Percentiles rank a stretch among this genome's conserved stretches.
Conservation (phyloP, 2,113 vertebrate genomes). For the Orcinus orca region DNA sequence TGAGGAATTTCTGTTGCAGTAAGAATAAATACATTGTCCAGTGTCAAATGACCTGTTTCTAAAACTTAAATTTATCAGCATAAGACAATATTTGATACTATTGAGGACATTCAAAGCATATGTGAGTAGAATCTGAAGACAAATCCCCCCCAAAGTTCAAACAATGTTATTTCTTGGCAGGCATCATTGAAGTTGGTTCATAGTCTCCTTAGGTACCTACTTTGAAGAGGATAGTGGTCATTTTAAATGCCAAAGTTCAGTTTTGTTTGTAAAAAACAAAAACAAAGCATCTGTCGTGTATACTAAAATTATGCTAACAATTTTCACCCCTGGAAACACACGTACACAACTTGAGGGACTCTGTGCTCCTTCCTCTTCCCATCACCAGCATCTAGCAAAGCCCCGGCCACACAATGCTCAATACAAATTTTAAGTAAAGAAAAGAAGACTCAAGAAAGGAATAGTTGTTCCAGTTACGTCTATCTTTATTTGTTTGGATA, state of each 20-base stretch:
- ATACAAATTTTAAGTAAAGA: not conserved
- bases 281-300: not conserved
- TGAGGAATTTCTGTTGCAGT: not conserved
- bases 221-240: not conserved
- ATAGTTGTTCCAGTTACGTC: not conserved
- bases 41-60: not conserved
- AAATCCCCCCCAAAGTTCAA: not conserved
- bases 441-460: not conserved
- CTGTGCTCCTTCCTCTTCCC: not conserved
- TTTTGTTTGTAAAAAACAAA: constrained; percentile 32
- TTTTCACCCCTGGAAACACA: not conserved
- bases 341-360: not conserved
- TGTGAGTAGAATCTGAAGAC: not conserved
- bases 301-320: not conserved
- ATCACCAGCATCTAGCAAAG: not conserved
- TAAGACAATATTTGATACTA: not conserved
- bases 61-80: not conserved
- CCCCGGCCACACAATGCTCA: not conserved
- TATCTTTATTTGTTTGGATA: not conserved
- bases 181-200: not conserved
- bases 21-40: not conserved
- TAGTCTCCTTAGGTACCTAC: not conserved
- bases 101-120: not conserved
- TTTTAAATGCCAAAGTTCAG: not conserved
- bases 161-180: not conserved